A percentile compares a stretch with the other conserved stretches of the same genome.
Evolutionary conservation across 2,797 vertebrate species (phyloP).

Genomic region (Gastrophryne carolinensis): DNA sequence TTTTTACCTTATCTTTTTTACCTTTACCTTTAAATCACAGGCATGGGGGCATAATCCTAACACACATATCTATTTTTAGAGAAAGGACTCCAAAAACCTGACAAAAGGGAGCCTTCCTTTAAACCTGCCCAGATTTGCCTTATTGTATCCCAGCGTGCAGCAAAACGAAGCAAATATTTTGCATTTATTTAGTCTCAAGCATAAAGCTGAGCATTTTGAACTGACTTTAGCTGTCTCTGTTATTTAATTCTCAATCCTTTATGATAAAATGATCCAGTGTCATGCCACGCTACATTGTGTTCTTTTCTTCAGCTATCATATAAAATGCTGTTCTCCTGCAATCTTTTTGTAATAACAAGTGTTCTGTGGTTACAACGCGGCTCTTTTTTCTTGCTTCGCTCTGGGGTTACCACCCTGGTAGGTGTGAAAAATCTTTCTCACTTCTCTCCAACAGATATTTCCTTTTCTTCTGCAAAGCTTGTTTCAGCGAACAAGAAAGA

Average conservation of each 20-base stretch:
- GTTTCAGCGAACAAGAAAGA: constrained; percentile 58
- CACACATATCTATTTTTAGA: no score
- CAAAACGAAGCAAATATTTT: no score
- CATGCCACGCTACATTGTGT: constrained; percentile 57
- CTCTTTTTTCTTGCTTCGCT: constrained; percentile 60
- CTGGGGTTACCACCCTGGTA: constrained; percentile 61
- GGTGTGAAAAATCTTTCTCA: constrained; percentile 65
- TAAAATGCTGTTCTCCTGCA: constrained; percentile 60
- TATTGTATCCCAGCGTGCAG: no score
- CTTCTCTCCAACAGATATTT: constrained; percentile 60
- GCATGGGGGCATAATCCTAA: no score
- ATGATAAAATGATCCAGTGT: constrained; percentile 54
- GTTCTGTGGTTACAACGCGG: constrained; percentile 60
- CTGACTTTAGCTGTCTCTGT: constrained; percentile 4
- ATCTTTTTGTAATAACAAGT: constrained; percentile 65
- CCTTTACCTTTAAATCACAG: no score
- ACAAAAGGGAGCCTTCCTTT: no score
- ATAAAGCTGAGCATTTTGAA: neutral
- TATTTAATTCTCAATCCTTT: constrained; percentile 48
- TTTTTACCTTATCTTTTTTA: no score
- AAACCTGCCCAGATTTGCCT: no score
- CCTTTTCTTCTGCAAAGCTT: constrained; percentile 60
- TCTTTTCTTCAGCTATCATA: constrained; percentile 62
- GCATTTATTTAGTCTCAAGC: neutral
- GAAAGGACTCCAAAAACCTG: no score